Conservation (phyloP, 1,140 invertebrate genomes). For the Papilio helenus region DNA sequence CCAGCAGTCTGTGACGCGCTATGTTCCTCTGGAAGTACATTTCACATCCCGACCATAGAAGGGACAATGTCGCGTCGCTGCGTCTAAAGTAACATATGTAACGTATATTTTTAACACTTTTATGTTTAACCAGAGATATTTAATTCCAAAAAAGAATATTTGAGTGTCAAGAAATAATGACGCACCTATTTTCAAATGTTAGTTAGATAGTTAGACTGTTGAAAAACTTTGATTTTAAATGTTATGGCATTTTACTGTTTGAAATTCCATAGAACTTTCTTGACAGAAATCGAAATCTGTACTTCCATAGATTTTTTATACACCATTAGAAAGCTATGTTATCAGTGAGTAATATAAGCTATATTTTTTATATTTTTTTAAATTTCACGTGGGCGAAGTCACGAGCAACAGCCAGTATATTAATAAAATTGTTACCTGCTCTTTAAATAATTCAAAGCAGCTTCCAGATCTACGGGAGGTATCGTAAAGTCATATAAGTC, state of each 20-base stretch:
- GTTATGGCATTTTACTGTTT: neutral
- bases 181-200: no score
- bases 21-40: constrained; percentile 90
- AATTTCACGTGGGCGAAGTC: no score
- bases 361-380: no score
- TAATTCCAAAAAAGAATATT: no score
- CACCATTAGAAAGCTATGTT: no score
- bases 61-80: constrained; percentile 83
- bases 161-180: no score
- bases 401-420: no score
- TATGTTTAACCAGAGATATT: neutral
- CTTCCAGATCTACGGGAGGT: constrained; percentile 85
- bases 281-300: no score
- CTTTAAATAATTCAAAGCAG: constrained; percentile 79
- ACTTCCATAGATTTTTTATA: no score
- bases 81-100: constrained; percentile 58
- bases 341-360: no score
- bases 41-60: constrained; percentile 89
- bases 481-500: constrained; percentile 81
- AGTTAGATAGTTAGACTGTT: no score
- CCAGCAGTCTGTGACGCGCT: constrained; percentile 87
- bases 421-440: constrained; percentile 63
- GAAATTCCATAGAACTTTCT: neutral
- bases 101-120: neutral
- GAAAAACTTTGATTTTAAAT: neutral